Evolutionary conservation across 2,888 invertebrate genomes (phyloP), one percentile per base, ranked within the genome.

Genomic region (Dynastes tityus): DNA sequence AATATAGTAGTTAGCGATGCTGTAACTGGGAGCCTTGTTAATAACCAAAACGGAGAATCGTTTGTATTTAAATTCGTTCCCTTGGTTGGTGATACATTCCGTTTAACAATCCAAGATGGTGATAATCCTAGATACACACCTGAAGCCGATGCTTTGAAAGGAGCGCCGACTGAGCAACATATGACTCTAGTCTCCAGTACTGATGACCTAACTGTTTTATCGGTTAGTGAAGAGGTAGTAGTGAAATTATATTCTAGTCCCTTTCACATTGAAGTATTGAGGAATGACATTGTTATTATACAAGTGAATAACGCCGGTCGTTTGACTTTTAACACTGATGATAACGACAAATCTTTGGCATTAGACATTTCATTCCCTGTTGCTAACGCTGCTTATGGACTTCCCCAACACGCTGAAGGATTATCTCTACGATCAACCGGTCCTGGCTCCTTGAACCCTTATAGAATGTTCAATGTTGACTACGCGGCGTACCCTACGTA

Each of bases 401-500:
- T 99, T 80, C 98, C 98, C 0, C 96, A 98, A 98, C 89, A 94
- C 95, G 37, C 93, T 96, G 81, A 91, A 95, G 91, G 92, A 6
- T 93, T 98, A 85, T 91, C 95, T 1, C 90, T 99, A 3, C 93
- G 92, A 82, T 94, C 95, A 0, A 98, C 98, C 0, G 93, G 93
- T 8, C 82, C 85, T 53, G 91, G 91, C 81, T 91, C 91, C 4
- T 92, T 92, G 0, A 97, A 98, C 83, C 98, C 98, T 0, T 98
- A 97, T 88, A 92, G 98, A 0, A 89, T 98, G 22, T 98, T 95
- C 89, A 98, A 98, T 89, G 89, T 98, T 86, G 98, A 98, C 88
- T 98, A 98, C n/a, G 98, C 98, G 87, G 98, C 98, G 87, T 98
- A 97, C 86, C 96, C 98, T 84, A 87, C 97, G 6, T 93, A 97